These are phyloP conservation scores for Thysanoteuthis rhombus DNA, from an alignment of 2,888 invertebrate species.

Conservation along the genomic window DNA sequence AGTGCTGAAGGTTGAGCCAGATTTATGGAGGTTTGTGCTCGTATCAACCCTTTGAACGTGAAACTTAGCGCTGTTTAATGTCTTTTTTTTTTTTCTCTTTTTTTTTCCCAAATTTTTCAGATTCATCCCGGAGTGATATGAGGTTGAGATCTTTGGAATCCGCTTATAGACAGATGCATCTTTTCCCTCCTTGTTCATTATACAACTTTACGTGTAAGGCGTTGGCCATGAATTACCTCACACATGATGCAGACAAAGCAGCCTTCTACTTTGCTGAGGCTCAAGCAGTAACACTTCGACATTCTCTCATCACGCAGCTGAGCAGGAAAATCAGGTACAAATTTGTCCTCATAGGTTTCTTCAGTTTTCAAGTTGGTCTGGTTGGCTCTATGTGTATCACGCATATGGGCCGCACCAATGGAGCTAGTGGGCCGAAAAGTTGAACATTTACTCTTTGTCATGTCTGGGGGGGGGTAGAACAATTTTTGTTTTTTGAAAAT, in stretches of 20 bases:
- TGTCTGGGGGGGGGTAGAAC: too few relatives aligned
- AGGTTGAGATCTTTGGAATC: conserved; percentile 40
- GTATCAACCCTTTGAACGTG: too few relatives aligned
- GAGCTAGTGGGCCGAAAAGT: too few relatives aligned
- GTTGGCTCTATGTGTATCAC: too few relatives aligned
- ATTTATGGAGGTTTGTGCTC: too few relatives aligned
- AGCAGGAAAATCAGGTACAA: conserved; percentile 51
- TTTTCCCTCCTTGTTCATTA: conserved; percentile 51
- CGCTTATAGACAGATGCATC: conserved; percentile 46
- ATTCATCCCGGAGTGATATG: neutral
- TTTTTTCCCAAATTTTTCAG: neutral
- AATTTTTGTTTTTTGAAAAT: too few relatives aligned
- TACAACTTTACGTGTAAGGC: conserved; percentile 55
- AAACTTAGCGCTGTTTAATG: neutral
- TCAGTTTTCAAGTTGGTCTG: too few relatives aligned
- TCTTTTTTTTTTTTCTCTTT: neutral
- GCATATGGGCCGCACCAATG: too few relatives aligned
- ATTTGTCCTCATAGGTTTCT: too few relatives aligned
- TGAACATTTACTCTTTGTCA: too few relatives aligned
- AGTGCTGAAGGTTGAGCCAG: too few relatives aligned
- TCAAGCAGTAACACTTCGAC: conserved; percentile 60
- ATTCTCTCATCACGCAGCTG: conserved; percentile 51
- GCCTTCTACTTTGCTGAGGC: conserved; percentile 61
- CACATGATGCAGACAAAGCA: conserved; percentile 41
- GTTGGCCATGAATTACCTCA: conserved; percentile 48